Evolutionary conservation across 2,888 invertebrate species (phyloP).

Genomic region (Lasioglossum zephyrum): DNA sequence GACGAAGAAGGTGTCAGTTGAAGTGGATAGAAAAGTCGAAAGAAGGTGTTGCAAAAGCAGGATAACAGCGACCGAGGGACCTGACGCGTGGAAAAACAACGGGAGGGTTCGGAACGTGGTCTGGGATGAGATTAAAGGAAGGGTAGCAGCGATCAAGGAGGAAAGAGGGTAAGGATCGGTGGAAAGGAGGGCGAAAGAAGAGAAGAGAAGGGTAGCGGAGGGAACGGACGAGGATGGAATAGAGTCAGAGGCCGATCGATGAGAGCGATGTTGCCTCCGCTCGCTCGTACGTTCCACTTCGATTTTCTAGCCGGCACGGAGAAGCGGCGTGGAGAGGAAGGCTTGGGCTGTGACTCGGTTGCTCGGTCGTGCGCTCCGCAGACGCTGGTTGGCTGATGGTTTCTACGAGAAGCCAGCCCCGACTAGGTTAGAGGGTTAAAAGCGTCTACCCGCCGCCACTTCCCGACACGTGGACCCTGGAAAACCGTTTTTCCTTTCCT

Average conservation of each 20-base stretch:
- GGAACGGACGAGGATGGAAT: constrained; percentile 40
- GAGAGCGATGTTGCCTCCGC: constrained; percentile 65
- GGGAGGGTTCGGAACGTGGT: background rate
- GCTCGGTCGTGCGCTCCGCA: background rate
- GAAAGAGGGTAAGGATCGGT: constrained; percentile 23
- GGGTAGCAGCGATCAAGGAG: background rate
- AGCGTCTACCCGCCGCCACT: constrained; percentile 42
- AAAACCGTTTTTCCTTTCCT: constrained; percentile 44
- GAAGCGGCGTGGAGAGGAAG: background rate
- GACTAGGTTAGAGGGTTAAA: constrained; percentile 64
- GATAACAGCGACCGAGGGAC: background rate
- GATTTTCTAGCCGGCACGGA: constrained; percentile 59
- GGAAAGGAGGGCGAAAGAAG: constrained; percentile 12
- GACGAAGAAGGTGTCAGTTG: background rate
- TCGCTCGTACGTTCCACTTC: constrained; percentile 57
- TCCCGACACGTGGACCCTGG: constrained; percentile 51
- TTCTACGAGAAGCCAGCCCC: constrained; percentile 28
- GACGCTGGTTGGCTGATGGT: constrained; percentile 44
- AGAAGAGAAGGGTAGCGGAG: constrained; percentile 31
- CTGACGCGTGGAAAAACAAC: background rate
- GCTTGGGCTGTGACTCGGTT: constrained; percentile 4
- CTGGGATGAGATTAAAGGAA: constrained; percentile 6
- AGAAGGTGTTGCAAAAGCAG: background rate
- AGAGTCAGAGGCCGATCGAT: constrained; percentile 65
- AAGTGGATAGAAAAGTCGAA: background rate